phyloP scores from a whole-genome alignment of 1,140 invertebrate species.

The Cheumatopsyche charites region DNA sequence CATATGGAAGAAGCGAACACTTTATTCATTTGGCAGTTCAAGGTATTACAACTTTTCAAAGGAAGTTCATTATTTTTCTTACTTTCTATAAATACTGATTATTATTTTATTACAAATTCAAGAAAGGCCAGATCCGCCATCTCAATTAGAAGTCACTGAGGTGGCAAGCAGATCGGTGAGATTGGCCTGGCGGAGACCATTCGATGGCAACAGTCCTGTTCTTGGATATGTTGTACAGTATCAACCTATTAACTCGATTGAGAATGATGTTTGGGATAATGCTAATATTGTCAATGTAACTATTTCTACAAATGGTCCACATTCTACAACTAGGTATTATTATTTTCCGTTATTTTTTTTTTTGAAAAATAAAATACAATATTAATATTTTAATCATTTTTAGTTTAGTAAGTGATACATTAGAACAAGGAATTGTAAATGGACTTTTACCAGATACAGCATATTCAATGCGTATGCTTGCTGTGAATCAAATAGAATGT shows the following conservation, averaged over 20 bases:
- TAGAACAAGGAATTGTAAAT: conserved; percentile 61
- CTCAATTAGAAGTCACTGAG: conserved; percentile 69
- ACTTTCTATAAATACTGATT: too few species aligned
- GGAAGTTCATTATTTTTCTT: too few species aligned
- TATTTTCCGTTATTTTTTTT: not conserved
- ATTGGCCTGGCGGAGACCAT: conserved; percentile 76
- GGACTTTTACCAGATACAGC: conserved; percentile 76
- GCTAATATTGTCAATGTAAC: conserved; percentile 45
- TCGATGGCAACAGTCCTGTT: conserved; percentile 82
- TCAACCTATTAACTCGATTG: conserved; percentile 54
- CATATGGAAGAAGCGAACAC: conserved; percentile 82
- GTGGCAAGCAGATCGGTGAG: conserved; percentile 73
- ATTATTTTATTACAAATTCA: conserved; percentile 38
- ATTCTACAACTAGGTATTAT: conserved; percentile 23
- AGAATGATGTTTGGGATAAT: conserved; percentile 41
- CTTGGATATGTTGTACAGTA: conserved; percentile 78
- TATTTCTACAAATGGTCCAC: conserved; percentile 39
- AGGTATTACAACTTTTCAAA: conserved; percentile 62
- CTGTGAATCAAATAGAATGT: conserved; percentile 76
- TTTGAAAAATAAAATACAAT: not conserved
- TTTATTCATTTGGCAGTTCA: conserved; percentile 83
- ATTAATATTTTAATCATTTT: conserved; percentile 18
- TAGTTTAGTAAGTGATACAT: conserved; percentile 40
- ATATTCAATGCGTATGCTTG: conserved; percentile 79
- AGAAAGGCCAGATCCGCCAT: conserved; percentile 78